Evolutionary conservation across 2,113 vertebrate species (phyloP).

Genomic region (Lycaon pictus): DNA sequence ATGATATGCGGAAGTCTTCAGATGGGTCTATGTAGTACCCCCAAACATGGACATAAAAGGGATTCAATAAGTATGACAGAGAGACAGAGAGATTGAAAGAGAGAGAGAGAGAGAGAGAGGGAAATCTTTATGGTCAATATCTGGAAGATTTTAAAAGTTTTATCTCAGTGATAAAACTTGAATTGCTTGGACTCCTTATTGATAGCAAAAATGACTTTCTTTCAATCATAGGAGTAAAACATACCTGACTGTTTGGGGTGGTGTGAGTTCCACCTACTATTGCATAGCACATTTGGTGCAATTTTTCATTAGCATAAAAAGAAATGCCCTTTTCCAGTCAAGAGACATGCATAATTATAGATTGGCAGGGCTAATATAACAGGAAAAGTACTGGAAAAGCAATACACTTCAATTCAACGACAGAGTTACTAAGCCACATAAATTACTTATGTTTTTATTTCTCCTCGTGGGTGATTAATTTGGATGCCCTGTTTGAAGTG

Average conservation of each 20-base stretch:
- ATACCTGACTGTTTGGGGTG: background rate
- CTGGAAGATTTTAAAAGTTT: background rate
- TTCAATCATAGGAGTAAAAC: background rate
- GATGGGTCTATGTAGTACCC: background rate
- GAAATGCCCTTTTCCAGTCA: background rate
- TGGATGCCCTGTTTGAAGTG: background rate
- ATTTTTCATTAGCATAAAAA: conserved; percentile 9
- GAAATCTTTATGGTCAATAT: background rate
- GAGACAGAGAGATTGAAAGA: background rate
- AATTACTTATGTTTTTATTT: background rate
- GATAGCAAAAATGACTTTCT: background rate
- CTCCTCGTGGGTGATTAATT: background rate
- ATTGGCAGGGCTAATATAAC: background rate
- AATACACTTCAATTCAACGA: background rate
- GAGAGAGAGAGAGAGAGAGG: background rate
- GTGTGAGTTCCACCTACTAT: background rate
- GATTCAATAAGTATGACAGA: background rate
- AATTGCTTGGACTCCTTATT: background rate
- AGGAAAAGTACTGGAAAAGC: background rate
- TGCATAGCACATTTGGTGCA: background rate
- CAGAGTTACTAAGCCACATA: background rate
- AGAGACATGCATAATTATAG: background rate
- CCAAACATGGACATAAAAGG: background rate
- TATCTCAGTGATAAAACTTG: background rate
- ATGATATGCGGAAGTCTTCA: background rate